A percentile compares a stretch with the other conserved stretches of the same genome.
phyloP scores from a whole-genome alignment of 2,113 vertebrate genomes.

The Otus sunia region DNA sequence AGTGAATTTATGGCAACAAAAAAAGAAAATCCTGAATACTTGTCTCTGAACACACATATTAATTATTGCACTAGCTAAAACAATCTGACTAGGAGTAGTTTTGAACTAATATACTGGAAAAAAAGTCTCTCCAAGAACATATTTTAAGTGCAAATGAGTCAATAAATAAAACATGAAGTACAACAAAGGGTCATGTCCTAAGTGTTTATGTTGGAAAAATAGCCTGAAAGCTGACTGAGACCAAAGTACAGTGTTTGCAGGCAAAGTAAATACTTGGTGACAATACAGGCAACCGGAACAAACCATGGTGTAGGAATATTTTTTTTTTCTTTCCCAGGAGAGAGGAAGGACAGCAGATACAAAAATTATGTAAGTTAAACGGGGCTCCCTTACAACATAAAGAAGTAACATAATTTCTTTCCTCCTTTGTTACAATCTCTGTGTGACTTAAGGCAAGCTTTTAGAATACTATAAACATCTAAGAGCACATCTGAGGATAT shows the following conservation, averaged over 20 bases:
- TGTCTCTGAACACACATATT: not conserved
- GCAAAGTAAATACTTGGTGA: not conserved
- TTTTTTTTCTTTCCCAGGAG: not conserved
- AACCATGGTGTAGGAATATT: not conserved
- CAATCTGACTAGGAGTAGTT: not conserved
- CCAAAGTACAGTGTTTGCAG: not conserved
- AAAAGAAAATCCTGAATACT: not conserved
- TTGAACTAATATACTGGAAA: not conserved
- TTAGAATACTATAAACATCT: not conserved
- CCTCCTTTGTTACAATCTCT: not conserved
- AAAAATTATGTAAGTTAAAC: not conserved
- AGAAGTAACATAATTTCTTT: rapidly evolving
- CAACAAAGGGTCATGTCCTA: not conserved
- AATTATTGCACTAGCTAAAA: not conserved
- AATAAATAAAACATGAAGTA: not conserved
- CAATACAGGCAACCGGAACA: not conserved
- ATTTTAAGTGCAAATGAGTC: slow-evolving; percentile 11
- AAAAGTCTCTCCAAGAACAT: not conserved
- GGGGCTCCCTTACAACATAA: not conserved
- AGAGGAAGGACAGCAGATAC: not conserved
- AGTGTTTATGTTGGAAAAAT: slow-evolving; percentile 7
- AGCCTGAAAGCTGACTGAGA: not conserved
- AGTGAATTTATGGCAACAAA: not conserved
- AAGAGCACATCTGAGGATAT: not conserved
- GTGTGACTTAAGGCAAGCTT: not conserved